Evolutionary conservation across 1,140 invertebrate genomes (phyloP).

Genomic region (Arion vulgaris): DNA sequence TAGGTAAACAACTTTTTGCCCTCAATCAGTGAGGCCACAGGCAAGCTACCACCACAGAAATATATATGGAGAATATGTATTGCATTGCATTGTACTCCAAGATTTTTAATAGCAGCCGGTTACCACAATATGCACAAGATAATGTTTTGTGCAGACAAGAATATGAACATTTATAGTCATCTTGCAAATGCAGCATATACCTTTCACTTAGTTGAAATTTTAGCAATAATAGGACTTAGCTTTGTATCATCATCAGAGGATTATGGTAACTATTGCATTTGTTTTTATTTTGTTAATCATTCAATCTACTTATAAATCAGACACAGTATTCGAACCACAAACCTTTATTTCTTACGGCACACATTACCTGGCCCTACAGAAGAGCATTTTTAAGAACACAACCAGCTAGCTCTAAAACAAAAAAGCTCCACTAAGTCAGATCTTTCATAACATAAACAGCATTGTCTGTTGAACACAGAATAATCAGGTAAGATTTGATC

Average conservation of each 20-base stretch:
- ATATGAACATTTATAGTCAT: conserved; percentile 72
- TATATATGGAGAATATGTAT: conserved; percentile 93
- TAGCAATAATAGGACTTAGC: conserved; percentile 86
- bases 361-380: no score
- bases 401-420: no score
- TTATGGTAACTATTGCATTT: conserved; percentile 81
- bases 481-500: no score
- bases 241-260: conserved; percentile 90
- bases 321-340: no score
- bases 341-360: no score
- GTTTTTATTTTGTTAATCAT: no score
- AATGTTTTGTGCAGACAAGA: conserved; percentile 71
- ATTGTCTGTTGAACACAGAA: no score
- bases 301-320: no score
- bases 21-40: conserved; percentile 94
- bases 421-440: no score
- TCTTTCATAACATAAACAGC: no score
- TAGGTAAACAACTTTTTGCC: conserved; percentile 90
- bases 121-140: conserved; percentile 80
- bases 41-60: conserved; percentile 89
- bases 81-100: conserved; percentile 89
- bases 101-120: conserved; percentile 83
- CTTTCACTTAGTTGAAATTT: conserved; percentile 87
- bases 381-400: no score
- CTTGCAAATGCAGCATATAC: conserved; percentile 79